Conservation (phyloP, 2,888 invertebrate genomes). For the Neoascia interrupta region DNA sequence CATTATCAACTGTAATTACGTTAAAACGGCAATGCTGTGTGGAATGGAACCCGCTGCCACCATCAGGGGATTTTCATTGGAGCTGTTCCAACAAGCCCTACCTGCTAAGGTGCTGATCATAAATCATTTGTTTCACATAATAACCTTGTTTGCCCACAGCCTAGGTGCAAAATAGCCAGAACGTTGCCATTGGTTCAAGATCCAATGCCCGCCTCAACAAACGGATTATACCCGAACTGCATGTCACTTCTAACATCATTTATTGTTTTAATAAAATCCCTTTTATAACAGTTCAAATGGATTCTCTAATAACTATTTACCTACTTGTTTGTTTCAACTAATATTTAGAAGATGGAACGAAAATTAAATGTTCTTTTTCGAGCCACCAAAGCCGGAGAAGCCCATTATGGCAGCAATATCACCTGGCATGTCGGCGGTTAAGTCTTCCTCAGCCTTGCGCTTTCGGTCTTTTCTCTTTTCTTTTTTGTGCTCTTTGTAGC, state of each 20-base stretch:
- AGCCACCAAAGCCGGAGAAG: slow-evolving; percentile 94
- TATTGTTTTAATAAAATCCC: slow-evolving; percentile 34
- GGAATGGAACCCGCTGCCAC: slow-evolving; percentile 79
- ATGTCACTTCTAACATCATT: slow-evolving; percentile 18
- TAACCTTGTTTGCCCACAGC: slow-evolving; percentile 22
- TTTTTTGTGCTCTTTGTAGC: slow-evolving; percentile 91
- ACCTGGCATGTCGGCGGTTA: slow-evolving; percentile 81
- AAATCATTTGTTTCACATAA: neutral
- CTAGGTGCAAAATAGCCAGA: slow-evolving; percentile 72
- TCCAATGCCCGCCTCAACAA: slow-evolving; percentile 73
- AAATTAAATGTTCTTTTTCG: slow-evolving; percentile 83
- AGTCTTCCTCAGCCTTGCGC: slow-evolving; percentile 87
- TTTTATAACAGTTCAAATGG: slow-evolving; percentile 31
- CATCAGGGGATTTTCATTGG: slow-evolving; percentile 75
- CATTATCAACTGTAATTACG: slow-evolving; percentile 81
- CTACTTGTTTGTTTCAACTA: slow-evolving; percentile 15
- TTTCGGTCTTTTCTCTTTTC: slow-evolving; percentile 95
- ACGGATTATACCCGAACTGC: neutral
- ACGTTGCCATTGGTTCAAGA: slow-evolving; percentile 74
- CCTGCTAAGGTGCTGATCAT: slow-evolving; percentile 21
- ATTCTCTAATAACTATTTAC: slow-evolving; percentile 12
- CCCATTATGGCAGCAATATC: slow-evolving; percentile 97
- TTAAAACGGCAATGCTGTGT: slow-evolving; percentile 81
- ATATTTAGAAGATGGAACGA: neutral
- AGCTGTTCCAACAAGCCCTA: slow-evolving; percentile 54